Conservation (phyloP, 2,797 vertebrate genomes). For the Artibeus jamaicensis region DNA sequence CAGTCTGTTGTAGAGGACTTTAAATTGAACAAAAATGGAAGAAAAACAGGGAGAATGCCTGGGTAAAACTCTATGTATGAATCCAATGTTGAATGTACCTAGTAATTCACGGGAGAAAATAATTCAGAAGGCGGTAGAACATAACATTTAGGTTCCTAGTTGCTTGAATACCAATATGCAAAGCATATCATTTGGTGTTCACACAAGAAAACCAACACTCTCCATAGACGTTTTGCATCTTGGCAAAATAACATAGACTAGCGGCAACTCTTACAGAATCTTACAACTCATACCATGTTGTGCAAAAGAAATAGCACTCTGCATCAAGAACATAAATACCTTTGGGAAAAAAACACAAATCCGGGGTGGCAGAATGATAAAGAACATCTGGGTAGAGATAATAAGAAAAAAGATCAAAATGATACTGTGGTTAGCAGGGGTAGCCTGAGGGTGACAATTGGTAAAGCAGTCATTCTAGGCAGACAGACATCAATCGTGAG, state of each 20-base stretch:
- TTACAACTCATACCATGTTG: too few species aligned
- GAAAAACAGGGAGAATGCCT: not conserved
- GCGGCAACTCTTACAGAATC: not conserved
- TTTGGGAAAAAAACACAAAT: not conserved
- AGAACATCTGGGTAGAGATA: not conserved
- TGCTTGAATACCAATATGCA: not conserved
- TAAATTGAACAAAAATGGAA: not conserved
- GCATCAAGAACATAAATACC: not conserved
- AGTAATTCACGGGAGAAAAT: constrained; percentile 14
- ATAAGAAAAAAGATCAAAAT: not conserved
- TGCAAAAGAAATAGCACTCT: not conserved
- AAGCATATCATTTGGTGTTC: not conserved
- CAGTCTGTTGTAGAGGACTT: not conserved
- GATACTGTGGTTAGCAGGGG: not conserved
- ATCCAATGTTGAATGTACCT: not conserved
- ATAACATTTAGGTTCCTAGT: not conserved
- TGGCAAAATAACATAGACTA: not conserved
- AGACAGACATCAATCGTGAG: not conserved
- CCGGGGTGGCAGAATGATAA: constrained; percentile 1
- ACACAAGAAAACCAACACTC: not conserved
- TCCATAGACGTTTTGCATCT: not conserved
- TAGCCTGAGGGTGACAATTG: not conserved
- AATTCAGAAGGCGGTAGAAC: not conserved
- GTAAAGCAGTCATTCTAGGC: not conserved
- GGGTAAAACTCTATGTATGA: not conserved